Evolutionary conservation across 2,113 vertebrate genomes (phyloP).

Genomic region (Heterochromis multidens): DNA sequence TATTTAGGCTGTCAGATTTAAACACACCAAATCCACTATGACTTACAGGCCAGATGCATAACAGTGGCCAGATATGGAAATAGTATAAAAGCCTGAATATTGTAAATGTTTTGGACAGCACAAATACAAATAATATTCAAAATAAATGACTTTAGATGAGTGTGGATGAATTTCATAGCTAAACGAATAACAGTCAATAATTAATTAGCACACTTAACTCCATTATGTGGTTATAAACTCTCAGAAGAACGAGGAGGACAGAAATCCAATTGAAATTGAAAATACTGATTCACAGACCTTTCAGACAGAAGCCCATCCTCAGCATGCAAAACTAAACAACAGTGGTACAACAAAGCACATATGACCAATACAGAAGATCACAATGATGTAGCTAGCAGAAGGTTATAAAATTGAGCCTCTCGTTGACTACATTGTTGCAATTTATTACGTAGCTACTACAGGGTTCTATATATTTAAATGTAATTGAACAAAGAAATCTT

Average conservation of each 20-base stretch:
- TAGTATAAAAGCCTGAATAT: not conserved
- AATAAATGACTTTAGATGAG: not conserved
- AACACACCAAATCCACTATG: not conserved
- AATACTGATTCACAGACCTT: not conserved
- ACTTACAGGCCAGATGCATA: not conserved
- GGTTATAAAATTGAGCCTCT: not conserved
- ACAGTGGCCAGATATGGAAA: not conserved
- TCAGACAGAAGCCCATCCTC: not conserved
- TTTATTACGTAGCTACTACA: not conserved
- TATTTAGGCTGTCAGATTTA: not conserved
- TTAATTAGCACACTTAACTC: not conserved
- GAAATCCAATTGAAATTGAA: not conserved
- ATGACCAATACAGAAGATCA: not conserved
- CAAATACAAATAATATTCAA: not conserved
- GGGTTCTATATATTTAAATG: not conserved
- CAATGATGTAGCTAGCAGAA: not conserved
- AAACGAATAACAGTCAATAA: not conserved
- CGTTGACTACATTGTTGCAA: not conserved
- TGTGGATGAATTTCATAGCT: not conserved
- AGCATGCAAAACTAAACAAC: not conserved
- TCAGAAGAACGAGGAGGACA: not conserved
- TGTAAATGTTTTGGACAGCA: not conserved
- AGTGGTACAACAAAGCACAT: not conserved
- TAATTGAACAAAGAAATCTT: not conserved
- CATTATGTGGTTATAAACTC: not conserved